These are phyloP conservation scores for Eledona agricola DNA, from an alignment of 2,888 invertebrate species.

Conservation along the genomic window DNA sequence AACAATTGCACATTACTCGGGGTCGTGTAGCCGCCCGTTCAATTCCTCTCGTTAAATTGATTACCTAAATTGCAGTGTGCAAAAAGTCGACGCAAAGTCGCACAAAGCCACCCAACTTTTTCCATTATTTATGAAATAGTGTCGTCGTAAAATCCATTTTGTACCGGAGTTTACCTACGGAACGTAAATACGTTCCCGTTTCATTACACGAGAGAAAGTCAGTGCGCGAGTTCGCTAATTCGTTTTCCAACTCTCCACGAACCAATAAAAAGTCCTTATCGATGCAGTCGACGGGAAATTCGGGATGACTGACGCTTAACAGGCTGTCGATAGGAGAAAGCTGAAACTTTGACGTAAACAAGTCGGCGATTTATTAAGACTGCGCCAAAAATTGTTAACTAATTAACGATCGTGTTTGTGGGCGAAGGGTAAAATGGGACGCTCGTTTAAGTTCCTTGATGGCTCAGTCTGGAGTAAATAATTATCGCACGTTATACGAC, in stretches of 20 bases:
- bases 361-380: slow-evolving; percentile 6
- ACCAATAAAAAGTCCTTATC: slow-evolving; percentile 37
- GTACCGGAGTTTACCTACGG: slow-evolving; percentile 2
- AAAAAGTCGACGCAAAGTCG: slow-evolving; percentile 6
- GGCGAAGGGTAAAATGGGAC: background rate
- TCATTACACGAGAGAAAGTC: slow-evolving; percentile 13
- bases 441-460: slow-evolving; percentile 16
- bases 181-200: slow-evolving; percentile 14
- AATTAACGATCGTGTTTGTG: slow-evolving; percentile 1
- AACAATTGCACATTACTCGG: background rate
- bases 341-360: slow-evolving; percentile 17
- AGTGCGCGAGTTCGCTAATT: slow-evolving; percentile 31
- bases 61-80: slow-evolving; percentile 12
- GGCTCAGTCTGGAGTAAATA: slow-evolving; percentile 13
- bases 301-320: slow-evolving; percentile 35
- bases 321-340: slow-evolving; percentile 14
- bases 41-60: slow-evolving; percentile 12
- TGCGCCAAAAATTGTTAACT: slow-evolving; percentile 1
- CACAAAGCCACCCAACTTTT: slow-evolving; percentile 10
- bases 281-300: slow-evolving; percentile 32
- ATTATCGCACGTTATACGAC: slow-evolving; percentile 14
- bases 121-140: slow-evolving; percentile 31
- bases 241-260: slow-evolving; percentile 22
- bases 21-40: slow-evolving; percentile 7
- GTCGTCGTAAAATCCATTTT: slow-evolving; percentile 16